Evolutionary conservation across 1,140 invertebrate genomes (phyloP).

Genomic region (Episyrphus balteatus): DNA sequence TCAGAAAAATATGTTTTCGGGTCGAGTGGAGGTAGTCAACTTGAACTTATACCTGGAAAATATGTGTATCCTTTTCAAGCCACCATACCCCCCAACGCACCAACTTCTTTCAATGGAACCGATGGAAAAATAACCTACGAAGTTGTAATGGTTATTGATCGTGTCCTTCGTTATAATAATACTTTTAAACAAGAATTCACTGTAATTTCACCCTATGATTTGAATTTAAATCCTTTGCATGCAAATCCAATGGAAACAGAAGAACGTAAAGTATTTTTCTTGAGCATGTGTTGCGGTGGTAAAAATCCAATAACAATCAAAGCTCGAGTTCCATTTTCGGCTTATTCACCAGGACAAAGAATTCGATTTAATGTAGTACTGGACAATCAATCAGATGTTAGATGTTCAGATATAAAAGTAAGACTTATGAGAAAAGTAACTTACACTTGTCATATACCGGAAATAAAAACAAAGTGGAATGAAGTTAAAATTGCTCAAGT

Average conservation of each 20-base stretch:
- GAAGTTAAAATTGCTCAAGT: constrained; percentile 43
- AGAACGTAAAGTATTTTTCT: constrained; percentile 31
- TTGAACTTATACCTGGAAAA: constrained; percentile 44
- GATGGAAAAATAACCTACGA: constrained; percentile 58
- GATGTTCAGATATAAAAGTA: constrained; percentile 40
- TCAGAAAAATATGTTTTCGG: constrained; percentile 25
- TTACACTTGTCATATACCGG: constrained; percentile 39
- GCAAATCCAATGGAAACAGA: constrained; percentile 22
- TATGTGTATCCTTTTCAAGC: constrained; percentile 48
- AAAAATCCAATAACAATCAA: constrained; percentile 27
- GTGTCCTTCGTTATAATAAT: constrained; percentile 65
- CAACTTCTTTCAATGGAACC: constrained; percentile 60
- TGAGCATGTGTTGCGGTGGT: constrained; percentile 27
- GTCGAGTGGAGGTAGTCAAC: constrained; percentile 37
- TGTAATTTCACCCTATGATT: constrained; percentile 57
- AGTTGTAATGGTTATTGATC: constrained; percentile 53
- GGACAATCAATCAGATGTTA: constrained; percentile 40
- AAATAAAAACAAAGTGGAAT: constrained; percentile 41
- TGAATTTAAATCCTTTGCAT: constrained; percentile 45
- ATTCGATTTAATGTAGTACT: constrained; percentile 24
- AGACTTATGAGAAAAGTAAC: constrained; percentile 39
- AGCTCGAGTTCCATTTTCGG: constrained; percentile 23
- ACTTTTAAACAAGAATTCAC: constrained; percentile 59
- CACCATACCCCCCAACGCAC: constrained; percentile 44
- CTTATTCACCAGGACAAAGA: constrained; percentile 30